Evolutionary conservation across 2,888 invertebrate genomes (phyloP).

Genomic region (Invenusta paracnida): DNA sequence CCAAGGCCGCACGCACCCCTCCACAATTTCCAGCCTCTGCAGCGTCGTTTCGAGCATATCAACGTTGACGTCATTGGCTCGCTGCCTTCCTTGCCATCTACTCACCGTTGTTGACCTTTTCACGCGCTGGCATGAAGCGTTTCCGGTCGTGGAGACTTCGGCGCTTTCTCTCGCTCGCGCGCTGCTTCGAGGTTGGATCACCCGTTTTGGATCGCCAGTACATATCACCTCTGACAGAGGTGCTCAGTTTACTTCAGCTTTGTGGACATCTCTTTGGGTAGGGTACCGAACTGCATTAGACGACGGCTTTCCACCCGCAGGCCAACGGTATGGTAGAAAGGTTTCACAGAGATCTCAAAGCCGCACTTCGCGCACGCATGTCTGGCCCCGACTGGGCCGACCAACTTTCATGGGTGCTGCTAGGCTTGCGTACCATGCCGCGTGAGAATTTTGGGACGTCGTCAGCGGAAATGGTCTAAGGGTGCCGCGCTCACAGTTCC

Average conservation of each 20-base stretch:
- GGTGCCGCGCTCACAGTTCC: background rate
- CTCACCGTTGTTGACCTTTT: background rate
- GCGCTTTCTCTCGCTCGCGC: background rate
- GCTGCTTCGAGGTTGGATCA: background rate
- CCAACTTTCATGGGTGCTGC: background rate
- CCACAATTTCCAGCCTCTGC: no score
- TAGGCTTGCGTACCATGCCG: background rate
- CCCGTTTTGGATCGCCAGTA: background rate
- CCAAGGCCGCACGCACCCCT: background rate
- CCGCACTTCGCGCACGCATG: background rate
- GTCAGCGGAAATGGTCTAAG: background rate
- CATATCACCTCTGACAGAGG: background rate
- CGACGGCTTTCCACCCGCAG: background rate
- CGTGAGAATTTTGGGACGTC: background rate
- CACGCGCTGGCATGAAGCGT: background rate
- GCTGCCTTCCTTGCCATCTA: background rate
- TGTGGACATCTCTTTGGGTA: background rate
- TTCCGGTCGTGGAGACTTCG: background rate
- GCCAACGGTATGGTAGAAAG: background rate
- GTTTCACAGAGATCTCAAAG: background rate
- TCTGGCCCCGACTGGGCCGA: background rate
- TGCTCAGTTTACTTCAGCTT: background rate
- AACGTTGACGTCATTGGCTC: background rate
- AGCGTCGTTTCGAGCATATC: background rate
- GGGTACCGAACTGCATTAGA: background rate